Percentiles rank a stretch among this genome's conserved stretches.
Evolutionary conservation across 2,797 vertebrate species (phyloP).

Genomic region (Nannoperca australis): DNA sequence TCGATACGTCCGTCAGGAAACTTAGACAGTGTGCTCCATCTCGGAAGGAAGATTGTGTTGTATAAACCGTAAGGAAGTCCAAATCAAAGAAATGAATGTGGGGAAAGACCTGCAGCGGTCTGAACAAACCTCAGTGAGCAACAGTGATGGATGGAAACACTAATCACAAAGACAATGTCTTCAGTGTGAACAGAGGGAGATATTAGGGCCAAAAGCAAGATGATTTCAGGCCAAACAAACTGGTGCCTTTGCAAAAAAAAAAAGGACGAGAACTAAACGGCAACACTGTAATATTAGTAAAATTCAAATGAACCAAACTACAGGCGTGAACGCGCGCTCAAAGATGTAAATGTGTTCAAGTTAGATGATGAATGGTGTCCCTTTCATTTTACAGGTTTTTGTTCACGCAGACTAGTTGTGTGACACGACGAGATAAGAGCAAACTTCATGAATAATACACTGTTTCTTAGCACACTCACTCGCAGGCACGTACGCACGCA

Average conservation of each 20-base stretch:
- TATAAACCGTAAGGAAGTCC: constrained; percentile 22
- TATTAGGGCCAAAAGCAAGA: background rate
- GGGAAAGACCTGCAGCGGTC: background rate
- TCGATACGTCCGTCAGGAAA: constrained; percentile 68
- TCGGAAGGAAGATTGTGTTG: constrained; percentile 40
- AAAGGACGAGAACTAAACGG: background rate
- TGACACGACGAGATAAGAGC: constrained; percentile 16
- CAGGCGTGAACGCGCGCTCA: background rate
- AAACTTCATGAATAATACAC: constrained; percentile 15
- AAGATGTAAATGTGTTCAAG: constrained; percentile 2
- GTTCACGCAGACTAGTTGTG: constrained; percentile 1
- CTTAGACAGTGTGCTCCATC: constrained; percentile 48
- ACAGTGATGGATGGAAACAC: background rate
- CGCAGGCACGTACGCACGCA: background rate
- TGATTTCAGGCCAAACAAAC: background rate
- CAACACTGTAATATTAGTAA: background rate
- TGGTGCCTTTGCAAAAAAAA: background rate
- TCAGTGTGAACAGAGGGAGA: background rate
- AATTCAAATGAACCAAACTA: background rate
- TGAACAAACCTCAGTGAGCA: constrained; percentile 5
- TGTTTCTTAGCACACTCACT: background rate
- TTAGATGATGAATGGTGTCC: background rate
- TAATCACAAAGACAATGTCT: background rate
- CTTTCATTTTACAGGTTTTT: background rate
- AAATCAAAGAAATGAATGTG: background rate